Conservation (phyloP, 2,113 vertebrate species). For the Alligator sinensis region DNA sequence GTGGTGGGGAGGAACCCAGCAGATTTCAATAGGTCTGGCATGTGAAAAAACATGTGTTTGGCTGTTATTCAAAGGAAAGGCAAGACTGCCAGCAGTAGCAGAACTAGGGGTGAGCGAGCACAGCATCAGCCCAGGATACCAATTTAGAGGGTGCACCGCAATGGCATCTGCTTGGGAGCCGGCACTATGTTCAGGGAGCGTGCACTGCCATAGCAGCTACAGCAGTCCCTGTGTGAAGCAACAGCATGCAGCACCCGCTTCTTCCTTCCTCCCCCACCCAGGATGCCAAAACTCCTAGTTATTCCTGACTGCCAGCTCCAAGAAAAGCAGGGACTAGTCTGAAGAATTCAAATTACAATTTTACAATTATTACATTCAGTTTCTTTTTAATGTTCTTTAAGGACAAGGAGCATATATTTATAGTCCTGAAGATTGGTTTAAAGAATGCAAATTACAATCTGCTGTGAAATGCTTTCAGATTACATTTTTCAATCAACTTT, state of each 20-base stretch:
- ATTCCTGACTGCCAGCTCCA: not conserved
- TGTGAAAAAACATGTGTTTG: slow-evolving; percentile 60
- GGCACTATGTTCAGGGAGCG: no score
- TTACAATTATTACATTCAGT: slow-evolving; percentile 1
- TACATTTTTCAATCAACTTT: not conserved
- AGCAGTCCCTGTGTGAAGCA: no score
- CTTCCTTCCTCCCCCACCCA: no score
- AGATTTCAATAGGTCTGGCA: slow-evolving; percentile 52
- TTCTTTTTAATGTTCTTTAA: not conserved
- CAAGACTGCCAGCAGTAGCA: not conserved
- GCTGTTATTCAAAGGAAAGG: not conserved
- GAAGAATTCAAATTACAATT: not conserved
- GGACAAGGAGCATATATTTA: not conserved
- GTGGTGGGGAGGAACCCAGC: slow-evolving; percentile 55
- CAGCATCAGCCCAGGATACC: no score
- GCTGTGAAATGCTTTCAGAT: not conserved
- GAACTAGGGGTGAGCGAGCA: not conserved
- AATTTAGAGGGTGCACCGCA: no score
- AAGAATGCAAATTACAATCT: not conserved
- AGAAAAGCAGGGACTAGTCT: not conserved
- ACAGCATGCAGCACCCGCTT: no score
- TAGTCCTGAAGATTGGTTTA: not conserved
- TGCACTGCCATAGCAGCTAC: no score
- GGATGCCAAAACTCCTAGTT: no score
- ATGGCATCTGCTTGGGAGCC: no score